Conservation (phyloP, 2,888 invertebrate species). For the Ceraclea dissimilis region DNA sequence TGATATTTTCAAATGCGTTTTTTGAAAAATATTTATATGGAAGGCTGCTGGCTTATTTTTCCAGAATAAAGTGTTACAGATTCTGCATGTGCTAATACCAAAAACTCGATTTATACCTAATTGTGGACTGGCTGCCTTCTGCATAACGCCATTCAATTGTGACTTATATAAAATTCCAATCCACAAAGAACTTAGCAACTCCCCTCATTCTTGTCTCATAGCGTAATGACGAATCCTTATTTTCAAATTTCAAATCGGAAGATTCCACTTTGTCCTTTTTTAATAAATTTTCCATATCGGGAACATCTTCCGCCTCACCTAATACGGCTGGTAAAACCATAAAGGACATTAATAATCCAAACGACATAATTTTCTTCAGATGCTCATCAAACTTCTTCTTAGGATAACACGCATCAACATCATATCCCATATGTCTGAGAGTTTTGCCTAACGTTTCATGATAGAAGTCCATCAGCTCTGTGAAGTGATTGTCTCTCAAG, state of each 20-base stretch:
- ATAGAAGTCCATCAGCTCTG: slow-evolving; percentile 16
- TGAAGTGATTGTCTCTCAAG: slow-evolving; percentile 7
- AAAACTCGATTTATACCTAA: too few species aligned
- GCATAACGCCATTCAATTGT: too few species aligned
- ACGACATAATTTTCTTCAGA: slow-evolving; percentile 12
- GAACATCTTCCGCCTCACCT: slow-evolving; percentile 20
- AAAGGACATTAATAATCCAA: slow-evolving; percentile 17
- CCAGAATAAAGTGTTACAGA: too few species aligned
- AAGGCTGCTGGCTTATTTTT: too few species aligned
- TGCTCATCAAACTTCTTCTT: slow-evolving; percentile 15
- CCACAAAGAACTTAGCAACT: slow-evolving; percentile 11
- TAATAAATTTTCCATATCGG: slow-evolving; percentile 15
- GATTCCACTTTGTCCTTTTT: slow-evolving; percentile 15
- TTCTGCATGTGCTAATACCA: too few species aligned
- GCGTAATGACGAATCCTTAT: slow-evolving; percentile 6
- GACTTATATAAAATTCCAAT: slow-evolving; percentile 11
- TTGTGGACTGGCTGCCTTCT: too few species aligned
- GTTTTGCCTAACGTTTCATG: slow-evolving; percentile 7
- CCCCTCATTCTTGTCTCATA: slow-evolving; percentile 17
- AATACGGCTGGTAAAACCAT: slow-evolving; percentile 14
- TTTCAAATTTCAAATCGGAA: slow-evolving; percentile 14
- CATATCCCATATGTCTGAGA: slow-evolving; percentile 9
- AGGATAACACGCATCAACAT: slow-evolving; percentile 17
- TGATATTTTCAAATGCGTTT: too few species aligned
- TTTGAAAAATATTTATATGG: too few species aligned